Base-by-base conservation (phyloP, 2,888 invertebrate species). In the Deroplatys truncata region DNA sequence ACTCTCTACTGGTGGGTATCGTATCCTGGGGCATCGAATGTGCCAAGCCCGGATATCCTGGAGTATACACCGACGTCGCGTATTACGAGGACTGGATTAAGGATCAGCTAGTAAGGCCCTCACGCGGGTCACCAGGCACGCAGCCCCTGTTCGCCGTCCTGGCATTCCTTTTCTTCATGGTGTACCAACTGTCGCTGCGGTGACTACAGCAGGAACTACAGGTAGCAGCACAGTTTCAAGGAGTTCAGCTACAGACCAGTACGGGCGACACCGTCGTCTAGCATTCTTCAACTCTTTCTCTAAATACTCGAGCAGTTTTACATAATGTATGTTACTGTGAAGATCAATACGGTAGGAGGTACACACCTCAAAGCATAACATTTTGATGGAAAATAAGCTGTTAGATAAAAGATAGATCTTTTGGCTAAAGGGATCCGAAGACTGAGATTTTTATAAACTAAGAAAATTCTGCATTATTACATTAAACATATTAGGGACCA, bases 1-100 rank as follows among this genome's bases (percentile, higher is more conserved):
- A 43, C n/a, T 87, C 87, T 0, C 13, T 82, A 9, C 88, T 90
- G 29, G 84, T 86, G 2, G 90, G 90, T 7, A 83, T 90, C 28
- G 89, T 90, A 28, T 90, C 90, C 29, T 90, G 90, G 90, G 90
- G 90, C n/a, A 28, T 28, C 8, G 87, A 83, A 15, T 90, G 90
- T 72, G 89, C 84, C 0, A 7, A 16, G 0, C 86, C 88, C 0
- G n/a, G 31, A 5, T 84, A 84, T 25, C 90, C 90, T 2, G 90
- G 90, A 8, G 89, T 90, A 20, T 90, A 90, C 89, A 87, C 89
- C 4, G 90, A 89, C 20, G 89, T 90, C 49, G 49, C 87, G 2
- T 82, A 87, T 82, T 90, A 84, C 56, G n/a, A 43, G 2, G 16
- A 88, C 4, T 90, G 90, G 90, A 43, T 90, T n/a, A 85, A 43